These are phyloP conservation scores for Manacus vitellinus DNA, from an alignment of 2,113 vertebrate genomes.

Conservation along the genomic window DNA sequence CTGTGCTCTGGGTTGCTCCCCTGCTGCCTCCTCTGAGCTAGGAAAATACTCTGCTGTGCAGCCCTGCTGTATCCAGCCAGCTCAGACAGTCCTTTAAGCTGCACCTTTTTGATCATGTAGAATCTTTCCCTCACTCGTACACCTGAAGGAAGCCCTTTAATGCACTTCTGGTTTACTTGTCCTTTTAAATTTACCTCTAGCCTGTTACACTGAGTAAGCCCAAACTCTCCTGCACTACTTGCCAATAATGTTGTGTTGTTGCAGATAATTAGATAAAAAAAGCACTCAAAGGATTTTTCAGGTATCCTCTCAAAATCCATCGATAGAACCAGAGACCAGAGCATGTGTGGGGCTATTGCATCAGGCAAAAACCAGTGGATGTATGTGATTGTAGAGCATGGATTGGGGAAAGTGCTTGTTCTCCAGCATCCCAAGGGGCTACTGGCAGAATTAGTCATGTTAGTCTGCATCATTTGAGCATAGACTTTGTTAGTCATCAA, in stretches of 20 bases:
- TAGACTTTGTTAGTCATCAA: not conserved
- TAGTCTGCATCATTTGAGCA: not conserved
- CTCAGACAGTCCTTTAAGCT: not conserved
- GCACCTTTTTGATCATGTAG: not conserved
- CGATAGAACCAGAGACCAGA: not conserved
- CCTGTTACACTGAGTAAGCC: not conserved
- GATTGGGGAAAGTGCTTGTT: not conserved
- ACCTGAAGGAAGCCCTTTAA: not conserved
- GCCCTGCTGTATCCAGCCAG: not conserved
- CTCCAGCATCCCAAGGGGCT: not conserved
- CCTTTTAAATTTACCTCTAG: not conserved
- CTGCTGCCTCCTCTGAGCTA: not conserved
- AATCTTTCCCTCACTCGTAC: not conserved
- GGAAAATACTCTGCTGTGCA: not conserved
- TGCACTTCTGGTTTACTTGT: not conserved
- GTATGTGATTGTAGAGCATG: not conserved
- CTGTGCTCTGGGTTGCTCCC: rapidly evolving
- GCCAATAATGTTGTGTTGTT: not conserved
- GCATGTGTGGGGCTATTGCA: not conserved
- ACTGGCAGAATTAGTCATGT: not conserved
- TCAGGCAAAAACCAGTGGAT: not conserved
- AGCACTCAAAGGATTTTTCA: not conserved
- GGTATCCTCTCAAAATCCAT: not conserved
- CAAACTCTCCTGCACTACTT: not conserved
- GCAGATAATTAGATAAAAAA: not conserved